phyloP scores from a whole-genome alignment of 1,140 invertebrate genomes.

The Drusus annulatus region DNA sequence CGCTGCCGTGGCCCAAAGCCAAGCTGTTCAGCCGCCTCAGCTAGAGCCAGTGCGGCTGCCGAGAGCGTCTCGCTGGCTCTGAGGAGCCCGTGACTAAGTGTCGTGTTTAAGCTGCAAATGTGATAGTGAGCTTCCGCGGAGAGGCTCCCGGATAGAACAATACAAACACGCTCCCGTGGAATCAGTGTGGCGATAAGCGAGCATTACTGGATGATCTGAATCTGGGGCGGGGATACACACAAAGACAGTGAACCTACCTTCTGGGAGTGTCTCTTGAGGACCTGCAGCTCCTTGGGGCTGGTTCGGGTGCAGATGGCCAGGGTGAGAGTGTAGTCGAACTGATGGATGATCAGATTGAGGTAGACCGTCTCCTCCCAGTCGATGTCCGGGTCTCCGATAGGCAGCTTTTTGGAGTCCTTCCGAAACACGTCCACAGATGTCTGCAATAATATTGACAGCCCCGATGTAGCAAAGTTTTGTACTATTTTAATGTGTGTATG shows the following conservation, averaged over 20 bases:
- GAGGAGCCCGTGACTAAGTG: neutral
- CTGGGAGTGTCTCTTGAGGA: slow-evolving; percentile 93
- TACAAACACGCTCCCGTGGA: slow-evolving; percentile 61
- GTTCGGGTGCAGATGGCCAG: slow-evolving; percentile 98
- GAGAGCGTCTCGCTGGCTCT: too few species aligned
- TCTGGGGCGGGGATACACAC: neutral
- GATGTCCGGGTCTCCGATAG: slow-evolving; percentile 94
- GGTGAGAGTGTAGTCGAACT: slow-evolving; percentile 98
- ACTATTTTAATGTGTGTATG: slow-evolving; percentile 36
- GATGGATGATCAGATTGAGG: slow-evolving; percentile 97
- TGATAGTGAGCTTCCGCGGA: slow-evolving; percentile 11
- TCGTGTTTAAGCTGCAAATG: slow-evolving; percentile 6
- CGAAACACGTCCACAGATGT: slow-evolving; percentile 96
- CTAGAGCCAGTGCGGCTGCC: slow-evolving; percentile 60
- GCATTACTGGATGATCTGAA: too few species aligned
- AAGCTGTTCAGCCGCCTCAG: slow-evolving; percentile 71
- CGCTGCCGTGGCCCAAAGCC: slow-evolving; percentile 83
- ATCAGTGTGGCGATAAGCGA: slow-evolving; percentile 40
- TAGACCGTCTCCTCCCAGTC: slow-evolving; percentile 99
- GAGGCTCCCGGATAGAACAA: neutral
- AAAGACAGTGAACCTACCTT: slow-evolving; percentile 69
- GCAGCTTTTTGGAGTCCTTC: slow-evolving; percentile 96
- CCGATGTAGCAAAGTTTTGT: slow-evolving; percentile 13
- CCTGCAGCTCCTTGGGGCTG: slow-evolving; percentile 96
- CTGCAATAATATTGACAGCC: slow-evolving; percentile 65